phyloP scores from a whole-genome alignment of 2,888 invertebrate genomes.

The Drosophila putrida region DNA sequence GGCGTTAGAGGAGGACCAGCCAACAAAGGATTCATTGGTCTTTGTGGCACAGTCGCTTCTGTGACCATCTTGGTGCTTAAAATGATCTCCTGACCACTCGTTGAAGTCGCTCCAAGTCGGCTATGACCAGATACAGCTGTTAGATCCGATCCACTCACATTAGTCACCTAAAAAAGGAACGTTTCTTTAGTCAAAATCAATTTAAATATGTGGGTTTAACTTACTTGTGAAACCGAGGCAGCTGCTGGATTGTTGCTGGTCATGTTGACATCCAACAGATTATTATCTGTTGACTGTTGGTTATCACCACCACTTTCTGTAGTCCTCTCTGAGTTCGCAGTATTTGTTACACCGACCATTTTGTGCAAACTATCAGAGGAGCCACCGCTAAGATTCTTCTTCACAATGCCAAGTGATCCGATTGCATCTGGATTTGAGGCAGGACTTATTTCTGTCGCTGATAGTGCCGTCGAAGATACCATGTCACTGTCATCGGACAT shows the following conservation, averaged over 20 bases:
- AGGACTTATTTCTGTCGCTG: conserved; percentile 38
- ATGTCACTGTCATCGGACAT: conserved; percentile 47
- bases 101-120: conserved; percentile 16
- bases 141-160: conserved; percentile 33
- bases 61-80: conserved; percentile 41
- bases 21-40: conserved; percentile 37
- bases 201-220: conserved; percentile 2
- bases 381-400: conserved; percentile 19
- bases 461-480: conserved; percentile 35
- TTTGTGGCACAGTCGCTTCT: conserved; percentile 25
- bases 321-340: conserved; percentile 14
- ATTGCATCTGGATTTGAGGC: conserved; percentile 29
- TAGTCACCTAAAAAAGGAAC: conserved; percentile 37
- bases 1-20: conserved; percentile 32
- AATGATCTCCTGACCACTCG: conserved; percentile 34
- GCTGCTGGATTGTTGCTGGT: conserved; percentile 13
- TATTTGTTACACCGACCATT: conserved; percentile 5
- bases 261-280: conserved; percentile 28
- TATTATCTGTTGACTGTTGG: conserved; percentile 43
- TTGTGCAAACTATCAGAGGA: conserved; percentile 20
- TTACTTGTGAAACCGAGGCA: conserved; percentile 43
- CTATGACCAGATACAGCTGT: conserved; percentile 30
- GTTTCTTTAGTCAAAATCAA: not conserved
- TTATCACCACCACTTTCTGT: conserved; percentile 21
- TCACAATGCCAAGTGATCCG: conserved; percentile 25